Percentiles rank a stretch among this genome's conserved stretches.
Conservation (phyloP, 2,797 vertebrate species). For the Florisuga fusca region DNA sequence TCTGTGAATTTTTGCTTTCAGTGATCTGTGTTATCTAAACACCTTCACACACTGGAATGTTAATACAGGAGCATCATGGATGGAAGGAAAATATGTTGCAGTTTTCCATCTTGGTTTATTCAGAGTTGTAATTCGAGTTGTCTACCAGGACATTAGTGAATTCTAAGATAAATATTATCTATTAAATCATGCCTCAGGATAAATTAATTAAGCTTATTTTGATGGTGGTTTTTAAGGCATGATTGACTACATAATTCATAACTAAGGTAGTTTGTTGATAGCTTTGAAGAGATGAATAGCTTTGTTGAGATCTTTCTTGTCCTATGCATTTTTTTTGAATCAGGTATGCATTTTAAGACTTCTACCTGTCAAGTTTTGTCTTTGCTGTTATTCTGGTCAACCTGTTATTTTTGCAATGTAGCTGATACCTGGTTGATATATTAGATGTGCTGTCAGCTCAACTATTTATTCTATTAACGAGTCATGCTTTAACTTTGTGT, state of each 20-base stretch:
- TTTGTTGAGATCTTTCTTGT: not conserved
- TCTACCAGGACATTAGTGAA: not conserved
- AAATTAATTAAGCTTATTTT: not conserved
- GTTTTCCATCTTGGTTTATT: not conserved
- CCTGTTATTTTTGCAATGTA: not conserved
- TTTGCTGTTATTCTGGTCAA: not conserved
- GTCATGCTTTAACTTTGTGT: not conserved
- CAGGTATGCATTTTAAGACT: not conserved
- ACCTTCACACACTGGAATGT: not conserved
- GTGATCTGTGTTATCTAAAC: not conserved
- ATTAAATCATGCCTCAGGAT: not conserved
- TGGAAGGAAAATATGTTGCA: not conserved
- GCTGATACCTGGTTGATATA: not conserved
- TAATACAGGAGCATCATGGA: not conserved
- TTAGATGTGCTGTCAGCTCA: not conserved
- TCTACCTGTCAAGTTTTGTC: not conserved
- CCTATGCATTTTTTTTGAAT: not conserved
- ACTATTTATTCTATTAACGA: not conserved
- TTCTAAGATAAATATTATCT: too few relatives aligned
- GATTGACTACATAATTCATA: not conserved
- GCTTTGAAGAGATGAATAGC: not conserved
- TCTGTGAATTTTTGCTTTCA: not conserved
- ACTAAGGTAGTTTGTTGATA: not conserved
- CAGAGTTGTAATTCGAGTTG: not conserved
- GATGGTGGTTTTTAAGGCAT: not conserved